phyloP scores from a whole-genome alignment of 2,113 vertebrate genomes.

The Vicugna pacos region DNA sequence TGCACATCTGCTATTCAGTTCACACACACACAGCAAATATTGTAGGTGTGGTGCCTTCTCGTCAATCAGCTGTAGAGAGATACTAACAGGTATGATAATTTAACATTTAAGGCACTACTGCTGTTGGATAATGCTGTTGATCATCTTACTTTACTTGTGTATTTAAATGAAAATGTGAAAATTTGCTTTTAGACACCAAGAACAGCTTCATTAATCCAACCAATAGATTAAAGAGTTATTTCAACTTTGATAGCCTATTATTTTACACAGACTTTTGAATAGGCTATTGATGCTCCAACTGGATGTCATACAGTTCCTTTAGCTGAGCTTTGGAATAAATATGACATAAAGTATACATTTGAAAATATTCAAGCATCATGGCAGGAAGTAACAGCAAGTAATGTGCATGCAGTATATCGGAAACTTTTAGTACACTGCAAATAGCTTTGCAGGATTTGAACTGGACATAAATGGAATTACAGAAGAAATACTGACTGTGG shows the following conservation, averaged over 20 bases:
- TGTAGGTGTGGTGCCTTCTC: neutral
- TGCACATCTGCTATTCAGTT: neutral
- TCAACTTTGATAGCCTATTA: neutral
- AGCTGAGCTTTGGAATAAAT: slow-evolving; percentile 44
- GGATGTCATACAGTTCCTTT: neutral
- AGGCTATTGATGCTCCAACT: neutral
- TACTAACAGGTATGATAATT: neutral
- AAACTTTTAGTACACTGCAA: neutral
- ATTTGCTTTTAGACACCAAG: neutral
- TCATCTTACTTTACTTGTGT: neutral
- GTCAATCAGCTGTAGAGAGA: neutral
- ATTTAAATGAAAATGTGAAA: slow-evolving; percentile 43
- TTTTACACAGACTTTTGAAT: neutral
- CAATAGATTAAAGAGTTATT: neutral
- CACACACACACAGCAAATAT: neutral
- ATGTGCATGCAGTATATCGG: neutral
- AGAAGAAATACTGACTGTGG: neutral
- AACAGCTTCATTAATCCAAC: slow-evolving; percentile 20
- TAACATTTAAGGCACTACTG: neutral
- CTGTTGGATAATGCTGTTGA: neutral
- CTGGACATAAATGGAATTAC: neutral
- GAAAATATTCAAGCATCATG: neutral
- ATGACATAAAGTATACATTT: neutral
- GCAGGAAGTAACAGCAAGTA: neutral
- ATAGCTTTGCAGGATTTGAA: neutral